Base-by-base conservation (phyloP, 1,140 invertebrate genomes). In the Drosophila ananassae region DNA sequence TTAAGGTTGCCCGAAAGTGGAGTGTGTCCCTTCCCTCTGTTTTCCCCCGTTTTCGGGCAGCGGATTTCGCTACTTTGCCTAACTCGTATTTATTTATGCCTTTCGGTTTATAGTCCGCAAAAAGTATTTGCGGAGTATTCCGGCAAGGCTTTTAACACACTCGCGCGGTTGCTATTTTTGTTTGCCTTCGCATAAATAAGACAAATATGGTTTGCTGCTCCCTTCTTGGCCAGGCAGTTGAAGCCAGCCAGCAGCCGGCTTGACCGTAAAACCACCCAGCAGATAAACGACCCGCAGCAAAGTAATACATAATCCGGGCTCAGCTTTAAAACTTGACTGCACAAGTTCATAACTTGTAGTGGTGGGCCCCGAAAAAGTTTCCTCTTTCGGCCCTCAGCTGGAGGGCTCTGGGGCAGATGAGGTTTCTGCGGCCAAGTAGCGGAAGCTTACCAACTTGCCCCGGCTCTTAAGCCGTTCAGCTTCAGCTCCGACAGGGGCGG, bases 301-400 rank as follows among this genome's bases (percentile, higher is more conserved):
- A 87, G 83, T 89, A 79, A 87, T 77, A 87, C 75, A 83, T 87
- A 87, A 87, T 87, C 83, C 76, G 51, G 62, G 83, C 83, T 87
- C 75, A 87, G 83, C 76, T 82, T 83, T 83, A 87, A 87, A 87
- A 87, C 83, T 87, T 89, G 76, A 77, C 83, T 89, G 50, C 79
- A 79, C 67, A 71, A 87, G 79, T 79, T 89, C 83, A 87, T 89
- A 89, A 89, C 79, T 87, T 89, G 74, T 76, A 76, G 73, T 24
- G 52, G 63, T 56, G 17, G 63, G 41, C 57, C 73, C 60, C 30
- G 56, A 77, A 76, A 77, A 77, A 77, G 64, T 74, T 75, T 75
- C 46, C 32, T 10, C 17, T 41, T 48, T 64, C 22, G 47, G 22
- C n/a, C 44, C 44, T 21, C 17, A 34, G 13, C 48, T 25, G 4